Evolutionary conservation across 2,888 invertebrate genomes (phyloP).

Genomic region (Nebria salina): DNA sequence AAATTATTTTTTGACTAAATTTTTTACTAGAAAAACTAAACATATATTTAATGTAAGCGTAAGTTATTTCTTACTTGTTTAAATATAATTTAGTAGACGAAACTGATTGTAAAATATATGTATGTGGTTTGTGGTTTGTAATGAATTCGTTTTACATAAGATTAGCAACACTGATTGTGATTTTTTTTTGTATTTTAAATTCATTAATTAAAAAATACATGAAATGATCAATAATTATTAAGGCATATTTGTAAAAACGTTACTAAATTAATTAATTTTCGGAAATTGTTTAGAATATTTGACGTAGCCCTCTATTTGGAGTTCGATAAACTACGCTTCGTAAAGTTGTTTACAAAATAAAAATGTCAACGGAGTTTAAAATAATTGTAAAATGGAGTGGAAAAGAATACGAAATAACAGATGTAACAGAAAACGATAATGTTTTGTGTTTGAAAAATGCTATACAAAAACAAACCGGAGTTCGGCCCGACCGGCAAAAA

Average conservation of each 20-base stretch:
- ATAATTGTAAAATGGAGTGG: slow-evolving; percentile 93
- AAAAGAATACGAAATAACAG: slow-evolving; percentile 83
- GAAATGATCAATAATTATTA: background rate
- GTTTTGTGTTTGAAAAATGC: slow-evolving; percentile 85
- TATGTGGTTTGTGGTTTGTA: too few relatives aligned
- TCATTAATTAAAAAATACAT: background rate
- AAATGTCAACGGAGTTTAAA: slow-evolving; percentile 53
- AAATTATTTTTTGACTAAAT: too few relatives aligned
- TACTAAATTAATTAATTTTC: background rate
- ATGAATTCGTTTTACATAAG: too few relatives aligned
- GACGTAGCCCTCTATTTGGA: background rate
- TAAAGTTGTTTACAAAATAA: slow-evolving; percentile 10
- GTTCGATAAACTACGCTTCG: background rate
- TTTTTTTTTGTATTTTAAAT: background rate
- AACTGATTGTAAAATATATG: too few relatives aligned
- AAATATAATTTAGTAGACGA: too few relatives aligned
- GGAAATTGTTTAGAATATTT: background rate
- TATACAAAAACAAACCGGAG: slow-evolving; percentile 88
- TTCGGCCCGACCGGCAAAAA: slow-evolving; percentile 93
- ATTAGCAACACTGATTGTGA: too few relatives aligned
- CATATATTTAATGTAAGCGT: too few relatives aligned
- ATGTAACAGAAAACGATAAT: slow-evolving; percentile 80
- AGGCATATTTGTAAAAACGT: background rate
- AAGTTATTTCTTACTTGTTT: too few relatives aligned
- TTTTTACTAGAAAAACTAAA: too few relatives aligned